These are phyloP conservation scores for Haemorhous mexicanus DNA, from an alignment of 2,113 vertebrate species.

Conservation along the genomic window DNA sequence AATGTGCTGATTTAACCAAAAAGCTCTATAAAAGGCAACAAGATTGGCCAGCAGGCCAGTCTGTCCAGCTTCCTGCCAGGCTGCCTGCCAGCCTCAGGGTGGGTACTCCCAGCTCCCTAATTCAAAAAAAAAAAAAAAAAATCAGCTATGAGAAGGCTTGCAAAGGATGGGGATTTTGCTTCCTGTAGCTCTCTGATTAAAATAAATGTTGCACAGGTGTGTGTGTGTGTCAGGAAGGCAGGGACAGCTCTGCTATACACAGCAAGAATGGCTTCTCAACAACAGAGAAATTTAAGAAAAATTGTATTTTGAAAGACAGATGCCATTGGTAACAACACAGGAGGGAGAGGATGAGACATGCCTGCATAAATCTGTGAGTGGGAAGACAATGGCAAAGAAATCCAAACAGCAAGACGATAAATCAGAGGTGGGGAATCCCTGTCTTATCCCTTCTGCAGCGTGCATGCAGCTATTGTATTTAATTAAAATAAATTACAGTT, in stretches of 20 bases:
- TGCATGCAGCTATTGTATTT: not conserved
- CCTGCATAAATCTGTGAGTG: not conserved
- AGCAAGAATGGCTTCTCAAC: not conserved
- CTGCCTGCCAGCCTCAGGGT: constrained; percentile 58
- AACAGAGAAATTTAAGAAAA: not conserved
- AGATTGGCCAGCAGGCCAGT: constrained; percentile 34
- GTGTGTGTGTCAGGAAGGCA: not conserved
- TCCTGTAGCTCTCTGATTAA: not conserved
- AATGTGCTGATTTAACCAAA: constrained; percentile 18
- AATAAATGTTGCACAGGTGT: not conserved
- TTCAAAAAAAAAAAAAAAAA: not conserved
- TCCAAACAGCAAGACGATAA: not conserved
- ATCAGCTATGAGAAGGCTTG: not conserved
- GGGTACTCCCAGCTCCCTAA: constrained; percentile 1
- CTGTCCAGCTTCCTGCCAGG: constrained; percentile 64
- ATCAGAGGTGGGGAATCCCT: not conserved
- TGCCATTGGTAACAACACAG: not conserved
- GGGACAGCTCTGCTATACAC: not conserved
- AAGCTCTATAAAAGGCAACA: constrained; percentile 45
- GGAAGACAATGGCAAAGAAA: not conserved
- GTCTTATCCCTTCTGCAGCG: not conserved
- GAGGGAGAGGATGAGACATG: not conserved
- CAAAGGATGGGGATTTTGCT: not conserved
- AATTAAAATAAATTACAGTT: not conserved
- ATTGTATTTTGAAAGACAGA: not conserved